Base-by-base conservation (phyloP, 2,888 invertebrate species). In the Drosophila anomalata region DNA sequence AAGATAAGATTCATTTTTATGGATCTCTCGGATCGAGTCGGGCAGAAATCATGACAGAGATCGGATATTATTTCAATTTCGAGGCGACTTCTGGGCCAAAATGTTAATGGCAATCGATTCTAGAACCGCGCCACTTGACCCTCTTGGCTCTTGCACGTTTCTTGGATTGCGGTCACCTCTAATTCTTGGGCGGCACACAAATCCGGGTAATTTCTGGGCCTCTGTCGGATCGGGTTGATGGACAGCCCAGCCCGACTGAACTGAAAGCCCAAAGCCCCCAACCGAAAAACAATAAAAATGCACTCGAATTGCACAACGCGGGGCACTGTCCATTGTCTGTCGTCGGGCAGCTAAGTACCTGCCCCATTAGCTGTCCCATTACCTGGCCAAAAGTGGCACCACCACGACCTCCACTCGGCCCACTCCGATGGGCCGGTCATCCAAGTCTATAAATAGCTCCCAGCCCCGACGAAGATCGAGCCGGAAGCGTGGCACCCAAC, bases 121-220 rank as follows among this genome's bases (percentile, higher is more conserved):
- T 29, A 9, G 29, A 7, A 2, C 29, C 9, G 9, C 55, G 24
- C 44, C 44, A 17, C 29, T 69, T 65, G 50, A 76, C 67, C 77
- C 62, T 61, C 31, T 73, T 77, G 83, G 79, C 73, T 79, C 47
- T 66, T 53, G 48, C 58, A 55, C 54, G 50, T 68, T 61, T 31
- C 22, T 42, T 20, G 3, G 5, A 31, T 26, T 56, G 56, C 48
- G 17, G 50, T 51, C 44, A 54, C n/a, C 26, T 42, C 52, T 66
- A 42, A 54, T 78, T 79, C 83, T 77, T 75, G 86, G 86, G 80
- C 86, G 77, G 79, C 86, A 77, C 75, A 68, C 63, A 71, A 78
- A 62, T 74, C 9, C 41, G 17, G 20, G 4, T 63, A 73, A 73
- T 73, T 69, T 62, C 47, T 60, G 53, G 50, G 9, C 65, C 72